These are phyloP conservation scores for Anthrax anthrax DNA, from an alignment of 2,888 invertebrate genomes.

Conservation along the genomic window DNA sequence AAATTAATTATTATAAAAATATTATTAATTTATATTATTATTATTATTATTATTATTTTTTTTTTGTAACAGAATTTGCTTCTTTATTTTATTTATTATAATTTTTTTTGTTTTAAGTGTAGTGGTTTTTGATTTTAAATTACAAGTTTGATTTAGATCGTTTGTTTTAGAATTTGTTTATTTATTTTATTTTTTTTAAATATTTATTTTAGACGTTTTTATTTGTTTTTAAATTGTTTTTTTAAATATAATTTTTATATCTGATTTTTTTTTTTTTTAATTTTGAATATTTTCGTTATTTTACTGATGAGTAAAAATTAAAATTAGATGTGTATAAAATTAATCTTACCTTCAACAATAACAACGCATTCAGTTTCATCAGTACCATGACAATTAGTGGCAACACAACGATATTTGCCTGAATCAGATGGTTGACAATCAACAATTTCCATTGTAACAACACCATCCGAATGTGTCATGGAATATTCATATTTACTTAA, in stretches of 20 bases:
- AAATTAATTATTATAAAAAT: constrained; percentile 8
- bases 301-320: background rate
- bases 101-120: background rate
- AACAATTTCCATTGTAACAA: constrained; percentile 91
- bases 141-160: background rate
- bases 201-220: background rate
- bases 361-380: constrained; percentile 93
- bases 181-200: background rate
- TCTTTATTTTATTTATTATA: background rate
- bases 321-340: constrained; percentile 7
- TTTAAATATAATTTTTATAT: background rate
- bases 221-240: background rate
- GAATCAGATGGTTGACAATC: constrained; percentile 91
- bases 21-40: background rate
- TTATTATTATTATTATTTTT: constrained; percentile 2
- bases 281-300: background rate
- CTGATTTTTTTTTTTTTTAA: background rate
- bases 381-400: constrained; percentile 83
- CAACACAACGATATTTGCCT: constrained; percentile 89
- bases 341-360: constrained; percentile 86
- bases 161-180: background rate
- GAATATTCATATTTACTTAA: constrained; percentile 81
- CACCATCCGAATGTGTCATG: constrained; percentile 85
- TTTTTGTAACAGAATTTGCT: background rate
- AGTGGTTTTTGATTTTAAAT: background rate